Evolutionary conservation across 2,888 invertebrate genomes (phyloP).

Genomic region (Drosophila imparisetae): DNA sequence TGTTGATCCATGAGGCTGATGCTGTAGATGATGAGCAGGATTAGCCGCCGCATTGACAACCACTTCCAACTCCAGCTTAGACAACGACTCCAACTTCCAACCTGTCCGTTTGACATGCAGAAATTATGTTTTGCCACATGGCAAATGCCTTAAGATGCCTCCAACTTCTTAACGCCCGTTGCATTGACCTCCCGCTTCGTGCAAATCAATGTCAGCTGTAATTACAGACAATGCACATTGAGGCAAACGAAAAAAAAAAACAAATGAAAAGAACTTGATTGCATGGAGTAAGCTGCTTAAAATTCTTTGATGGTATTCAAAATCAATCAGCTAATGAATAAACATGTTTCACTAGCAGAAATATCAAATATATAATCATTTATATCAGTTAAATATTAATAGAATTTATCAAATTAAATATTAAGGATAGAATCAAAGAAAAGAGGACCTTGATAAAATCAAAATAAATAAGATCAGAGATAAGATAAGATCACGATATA

Average conservation of each 20-base stretch:
- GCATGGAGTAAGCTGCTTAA: constrained; percentile 13
- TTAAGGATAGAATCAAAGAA: background rate
- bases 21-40: constrained; percentile 78
- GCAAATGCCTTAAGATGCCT: constrained; percentile 68
- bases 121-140: constrained; percentile 75
- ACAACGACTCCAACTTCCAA: constrained; percentile 32
- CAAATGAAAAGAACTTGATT: constrained; percentile 1
- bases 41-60: constrained; percentile 73
- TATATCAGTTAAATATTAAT: background rate
- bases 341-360: background rate
- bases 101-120: constrained; percentile 67
- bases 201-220: constrained; percentile 78
- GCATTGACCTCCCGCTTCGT: constrained; percentile 33
- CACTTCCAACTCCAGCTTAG: constrained; percentile 35
- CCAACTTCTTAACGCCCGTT: constrained; percentile 73
- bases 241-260: background rate
- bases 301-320: background rate
- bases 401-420: too few relatives aligned
- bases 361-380: background rate
- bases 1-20: constrained; percentile 32
- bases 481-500: background rate
- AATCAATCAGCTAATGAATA: background rate
- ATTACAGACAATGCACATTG: constrained; percentile 54
- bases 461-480: background rate
- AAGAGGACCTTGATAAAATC: background rate